These are phyloP conservation scores for Ceratosolen solmsi DNA, from an alignment of 1,140 invertebrate genomes.

Conservation along the genomic window DNA sequence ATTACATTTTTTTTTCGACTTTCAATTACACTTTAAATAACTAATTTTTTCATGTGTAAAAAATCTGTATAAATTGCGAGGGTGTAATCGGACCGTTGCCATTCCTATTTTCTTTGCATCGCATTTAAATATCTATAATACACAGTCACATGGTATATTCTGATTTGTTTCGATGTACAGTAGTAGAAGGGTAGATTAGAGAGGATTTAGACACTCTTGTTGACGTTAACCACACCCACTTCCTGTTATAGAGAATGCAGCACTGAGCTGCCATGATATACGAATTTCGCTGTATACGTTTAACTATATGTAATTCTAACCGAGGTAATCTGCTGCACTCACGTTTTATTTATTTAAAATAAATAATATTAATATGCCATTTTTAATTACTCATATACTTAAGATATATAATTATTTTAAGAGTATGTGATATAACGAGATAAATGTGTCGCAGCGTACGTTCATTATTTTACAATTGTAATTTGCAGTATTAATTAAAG, in stretches of 20 bases:
- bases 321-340: too few species aligned
- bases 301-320: background rate
- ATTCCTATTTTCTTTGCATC: background rate
- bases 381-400: too few species aligned
- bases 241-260: slow-evolving; percentile 15
- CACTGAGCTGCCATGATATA: background rate
- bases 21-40: too few species aligned
- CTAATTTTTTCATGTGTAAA: too few species aligned
- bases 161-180: slow-evolving; percentile 18
- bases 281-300: background rate
- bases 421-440: background rate
- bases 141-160: slow-evolving; percentile 3
- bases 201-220: slow-evolving; percentile 26
- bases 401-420: background rate
- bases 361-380: too few species aligned
- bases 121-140: slow-evolving; percentile 9
- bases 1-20: too few species aligned
- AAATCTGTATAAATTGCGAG: background rate
- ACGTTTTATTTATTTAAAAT: too few species aligned
- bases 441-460: background rate
- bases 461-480: background rate
- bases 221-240: slow-evolving; percentile 21
- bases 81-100: background rate
- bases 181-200: slow-evolving; percentile 5
- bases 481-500: slow-evolving; percentile 6